phyloP scores from a whole-genome alignment of 2,797 vertebrate species.

The Syngnathus rostellatus region DNA sequence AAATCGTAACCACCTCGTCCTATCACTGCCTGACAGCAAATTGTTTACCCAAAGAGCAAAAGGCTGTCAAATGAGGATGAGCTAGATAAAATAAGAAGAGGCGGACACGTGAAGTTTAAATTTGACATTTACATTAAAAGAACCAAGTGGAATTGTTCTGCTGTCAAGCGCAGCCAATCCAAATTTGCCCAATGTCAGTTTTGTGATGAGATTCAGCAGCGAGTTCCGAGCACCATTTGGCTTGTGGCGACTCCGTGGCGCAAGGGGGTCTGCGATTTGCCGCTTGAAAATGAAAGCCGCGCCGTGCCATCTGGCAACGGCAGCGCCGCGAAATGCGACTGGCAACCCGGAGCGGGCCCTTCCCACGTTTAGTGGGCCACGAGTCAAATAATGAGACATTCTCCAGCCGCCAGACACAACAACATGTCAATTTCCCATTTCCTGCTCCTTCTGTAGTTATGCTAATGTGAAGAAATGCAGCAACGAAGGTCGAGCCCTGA shows the following conservation, averaged over 20 bases:
- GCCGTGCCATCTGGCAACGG: neutral
- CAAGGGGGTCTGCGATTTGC: neutral
- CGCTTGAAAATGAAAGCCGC: neutral
- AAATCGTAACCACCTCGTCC: neutral
- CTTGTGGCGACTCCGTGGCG: neutral
- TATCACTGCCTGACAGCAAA: neutral
- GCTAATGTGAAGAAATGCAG: conserved; percentile 99
- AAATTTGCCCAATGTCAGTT: neutral
- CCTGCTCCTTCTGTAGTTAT: conserved; percentile 66
- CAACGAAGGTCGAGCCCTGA: conserved; percentile 95
- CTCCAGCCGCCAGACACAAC: neutral
- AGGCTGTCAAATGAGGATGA: too few species aligned
- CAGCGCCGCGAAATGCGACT: neutral
- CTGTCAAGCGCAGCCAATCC: neutral
- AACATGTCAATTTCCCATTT: neutral
- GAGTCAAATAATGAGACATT: neutral
- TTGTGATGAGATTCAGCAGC: neutral
- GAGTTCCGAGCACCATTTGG: neutral
- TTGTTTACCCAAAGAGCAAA: too few species aligned
- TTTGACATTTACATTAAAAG: neutral
- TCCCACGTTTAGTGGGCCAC: neutral
- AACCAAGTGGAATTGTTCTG: neutral
- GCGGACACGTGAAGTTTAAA: neutral
- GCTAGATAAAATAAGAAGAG: neutral
- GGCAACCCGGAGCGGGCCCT: neutral